Evolutionary conservation across 2,888 invertebrate species (phyloP).

Genomic region (Ferdinandea cuprea): DNA sequence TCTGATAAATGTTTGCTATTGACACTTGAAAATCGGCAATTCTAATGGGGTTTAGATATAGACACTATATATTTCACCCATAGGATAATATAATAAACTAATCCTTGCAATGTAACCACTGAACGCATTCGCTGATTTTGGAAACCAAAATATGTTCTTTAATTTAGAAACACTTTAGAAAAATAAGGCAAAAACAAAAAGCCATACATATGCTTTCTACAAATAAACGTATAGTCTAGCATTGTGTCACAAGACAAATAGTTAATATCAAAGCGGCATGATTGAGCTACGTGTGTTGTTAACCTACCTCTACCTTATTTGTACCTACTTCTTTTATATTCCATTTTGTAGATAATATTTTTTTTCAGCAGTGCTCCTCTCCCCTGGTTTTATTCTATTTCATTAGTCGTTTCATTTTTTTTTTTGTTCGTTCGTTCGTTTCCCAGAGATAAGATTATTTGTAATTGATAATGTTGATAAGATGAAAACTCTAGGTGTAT

Average conservation of each 20-base stretch:
- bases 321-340: slow-evolving; percentile 41
- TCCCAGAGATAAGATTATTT: slow-evolving; percentile 60
- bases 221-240: slow-evolving; percentile 19
- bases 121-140: too few species aligned
- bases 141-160: too few species aligned
- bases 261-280: slow-evolving; percentile 46
- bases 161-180: too few species aligned
- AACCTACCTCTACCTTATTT: slow-evolving; percentile 29
- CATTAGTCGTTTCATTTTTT: slow-evolving; percentile 10
- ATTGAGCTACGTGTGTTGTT: slow-evolving; percentile 35
- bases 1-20: too few species aligned
- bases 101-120: too few species aligned
- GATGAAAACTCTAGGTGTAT: slow-evolving; percentile 42
- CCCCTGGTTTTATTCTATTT: slow-evolving; percentile 25
- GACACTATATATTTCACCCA: too few species aligned
- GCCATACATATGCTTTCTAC: slow-evolving; percentile 1
- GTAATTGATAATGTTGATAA: slow-evolving; percentile 67
- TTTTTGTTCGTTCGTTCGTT: slow-evolving; percentile 15
- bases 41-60: too few species aligned
- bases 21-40: too few species aligned
- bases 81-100: too few species aligned
- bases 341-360: slow-evolving; percentile 45
- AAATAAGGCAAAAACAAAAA: slow-evolving; percentile 19
- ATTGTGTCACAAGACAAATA: slow-evolving; percentile 41
- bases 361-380: slow-evolving; percentile 17